Base-by-base conservation (phyloP, 2,888 invertebrate species). In the Diadromus collaris region DNA sequence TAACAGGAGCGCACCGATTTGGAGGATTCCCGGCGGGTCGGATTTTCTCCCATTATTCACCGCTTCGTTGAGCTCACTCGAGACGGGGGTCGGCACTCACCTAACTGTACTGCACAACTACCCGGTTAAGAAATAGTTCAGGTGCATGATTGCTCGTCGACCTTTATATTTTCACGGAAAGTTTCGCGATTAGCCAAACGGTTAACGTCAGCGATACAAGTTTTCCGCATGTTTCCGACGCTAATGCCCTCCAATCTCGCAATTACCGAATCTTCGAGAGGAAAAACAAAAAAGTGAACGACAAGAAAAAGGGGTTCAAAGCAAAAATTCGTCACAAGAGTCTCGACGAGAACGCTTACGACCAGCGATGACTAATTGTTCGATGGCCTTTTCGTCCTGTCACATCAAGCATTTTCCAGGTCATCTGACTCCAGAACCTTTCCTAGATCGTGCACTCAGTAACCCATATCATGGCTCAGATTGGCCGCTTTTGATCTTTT, bases 1-100 rank as follows among this genome's bases (percentile, higher is more conserved):
- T 9, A 48, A 41, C 13, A 6, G 46, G 27, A 29, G 27, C 56
- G 27, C 56, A 41, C n/a, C 68, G 68, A 75, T 69, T 68, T 54
- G 63, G 63, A 41, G 74, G 75, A 69, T 68, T 32, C 63, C 56
- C 56, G 29, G 27, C 41, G 54, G 44, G 54, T 61, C 63, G 61
- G 24, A 75, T 61, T 63, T 68, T 38, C 56, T 27, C 60, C 63
- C 61, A 32, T 76, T 76, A 76, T 76, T 76, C 64, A 56, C 19
- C 76, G 70, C 76, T 70, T 70, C 70, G 70, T 76, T 76, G 65
- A 71, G 65, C 56, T 29, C 24, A 7, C 56, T 29, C 29, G n/a
- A 16, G 56, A 51, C 48, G 56, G 6, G 56, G 56, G 6, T 24
- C 13, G 29, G 27, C n/a, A 10, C 16, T 16, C 46, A 64, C 27